Base-by-base conservation (phyloP, 2,888 invertebrate species). In the Diarsia dahlii region DNA sequence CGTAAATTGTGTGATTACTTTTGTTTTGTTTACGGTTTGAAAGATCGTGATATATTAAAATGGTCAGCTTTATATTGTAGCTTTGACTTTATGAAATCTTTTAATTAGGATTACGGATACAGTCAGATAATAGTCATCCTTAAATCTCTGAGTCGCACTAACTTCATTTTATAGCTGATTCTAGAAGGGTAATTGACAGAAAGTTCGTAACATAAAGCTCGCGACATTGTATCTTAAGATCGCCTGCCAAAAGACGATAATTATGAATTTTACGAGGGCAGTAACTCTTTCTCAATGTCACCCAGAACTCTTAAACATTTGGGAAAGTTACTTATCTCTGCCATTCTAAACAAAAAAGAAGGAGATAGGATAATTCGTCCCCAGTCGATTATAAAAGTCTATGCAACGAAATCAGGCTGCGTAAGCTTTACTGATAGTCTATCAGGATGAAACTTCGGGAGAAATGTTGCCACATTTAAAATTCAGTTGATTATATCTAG, bases 321-420 rank as follows among this genome's bases (percentile, higher is more conserved):
- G 20, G 74, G 48, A 69, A 84, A 86, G 52, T 85, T 84, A 76
- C 76, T 82, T 85, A 87, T 84, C 88, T 81, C 62, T 18, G 78
- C 66, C 50, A 68, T 84, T 73, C 77, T 75, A 72, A 86, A 87
- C 69, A 76, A 80, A 81, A 80, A 82, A 58, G 65, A 82, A 69
- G 60, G 78, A 73, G 81, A 82, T 76, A 80, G 71, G 66, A 77
- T 80, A 82, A 87, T 86, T 84, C 54, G 74, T 84, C 84, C 86
- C 82, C 64, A 87, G 86, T 82, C 82, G 81, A 86, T 86, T 86
- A 88, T 82, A 88, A 89, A 89, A 87, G 80, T 84, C 80, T 78
- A 88, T 88, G 81, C 86, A 89, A 87, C 76, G 78, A 75, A 83
- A 81, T 84, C 81, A 88, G 75, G 84, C 83, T 80, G 69, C 84